Evolutionary conservation across 2,888 invertebrate genomes (phyloP).

Genomic region (Thereva unica): DNA sequence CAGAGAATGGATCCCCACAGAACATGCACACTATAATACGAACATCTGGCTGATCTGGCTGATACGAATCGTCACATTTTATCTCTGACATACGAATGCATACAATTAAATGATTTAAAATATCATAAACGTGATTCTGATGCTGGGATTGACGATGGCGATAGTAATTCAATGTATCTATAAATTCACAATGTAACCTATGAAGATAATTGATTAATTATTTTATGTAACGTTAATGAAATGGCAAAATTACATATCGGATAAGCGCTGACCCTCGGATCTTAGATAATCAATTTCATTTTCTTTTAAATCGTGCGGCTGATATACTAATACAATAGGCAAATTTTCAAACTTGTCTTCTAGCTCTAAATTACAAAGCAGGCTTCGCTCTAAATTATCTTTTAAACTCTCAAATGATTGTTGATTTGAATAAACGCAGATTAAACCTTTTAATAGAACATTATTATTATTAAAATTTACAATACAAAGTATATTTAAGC

Average conservation of each 20-base stretch:
- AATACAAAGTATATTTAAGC: conserved; percentile 19
- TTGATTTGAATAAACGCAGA: conserved; percentile 88
- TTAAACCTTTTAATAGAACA: conserved; percentile 63
- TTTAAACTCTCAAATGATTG: conserved; percentile 91
- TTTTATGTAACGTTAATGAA: too few species aligned
- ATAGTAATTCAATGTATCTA: conserved; percentile 51
- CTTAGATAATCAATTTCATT: conserved; percentile 82
- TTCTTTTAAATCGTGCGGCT: conserved; percentile 81
- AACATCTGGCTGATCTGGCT: conserved; percentile 56
- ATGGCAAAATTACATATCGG: conserved; percentile 70
- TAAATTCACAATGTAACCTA: conserved; percentile 56
- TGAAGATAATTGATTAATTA: background rate
- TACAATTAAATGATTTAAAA: conserved; percentile 57
- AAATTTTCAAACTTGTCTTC: conserved; percentile 88
- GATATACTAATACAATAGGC: conserved; percentile 88
- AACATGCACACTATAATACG: conserved; percentile 95
- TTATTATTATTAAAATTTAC: background rate
- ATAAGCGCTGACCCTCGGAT: conserved; percentile 87
- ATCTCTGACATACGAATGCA: conserved; percentile 56
- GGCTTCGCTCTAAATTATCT: conserved; percentile 87
- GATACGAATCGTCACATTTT: conserved; percentile 56
- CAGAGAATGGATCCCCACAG: conserved; percentile 91
- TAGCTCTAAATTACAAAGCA: conserved; percentile 85
- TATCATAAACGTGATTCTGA: conserved; percentile 58
- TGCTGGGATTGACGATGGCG: conserved; percentile 55